A percentile compares a stretch with the other conserved stretches of the same genome.
Evolutionary conservation across 1,140 invertebrate species (phyloP).

Genomic region (Drosophila bifasciata): DNA sequence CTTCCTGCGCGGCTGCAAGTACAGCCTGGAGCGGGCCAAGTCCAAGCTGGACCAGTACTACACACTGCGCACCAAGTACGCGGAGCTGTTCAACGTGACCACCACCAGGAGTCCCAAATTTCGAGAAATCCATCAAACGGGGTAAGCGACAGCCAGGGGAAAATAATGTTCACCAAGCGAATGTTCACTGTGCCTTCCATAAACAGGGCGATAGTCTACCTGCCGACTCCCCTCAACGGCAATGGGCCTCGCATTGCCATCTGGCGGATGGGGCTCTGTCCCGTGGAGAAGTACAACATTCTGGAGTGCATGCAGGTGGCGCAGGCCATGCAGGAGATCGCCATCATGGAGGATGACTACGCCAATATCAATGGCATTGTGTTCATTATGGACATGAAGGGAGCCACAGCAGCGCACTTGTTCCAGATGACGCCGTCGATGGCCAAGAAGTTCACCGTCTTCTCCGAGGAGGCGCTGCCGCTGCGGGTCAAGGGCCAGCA

Average conservation of each 20-base stretch:
- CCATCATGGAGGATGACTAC: conserved; percentile 84
- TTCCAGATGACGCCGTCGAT: conserved; percentile 84
- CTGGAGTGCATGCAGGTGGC: conserved; percentile 59
- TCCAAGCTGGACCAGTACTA: conserved; percentile 88
- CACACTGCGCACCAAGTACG: conserved; percentile 86
- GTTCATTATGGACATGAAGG: conserved; percentile 84
- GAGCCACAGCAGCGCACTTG: conserved; percentile 83
- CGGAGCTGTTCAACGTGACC: conserved; percentile 85
- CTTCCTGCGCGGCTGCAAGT: conserved; percentile 88
- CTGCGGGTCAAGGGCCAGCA: conserved; percentile 85
- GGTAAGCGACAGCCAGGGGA: conserved; percentile 74
- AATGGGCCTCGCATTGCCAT: conserved; percentile 63
- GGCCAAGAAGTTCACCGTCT: conserved; percentile 85
- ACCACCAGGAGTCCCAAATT: conserved; percentile 66
- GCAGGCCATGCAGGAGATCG: conserved; percentile 59
- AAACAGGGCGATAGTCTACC: conserved; percentile 50
- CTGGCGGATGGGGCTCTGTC: conserved; percentile 46
- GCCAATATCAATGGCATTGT: conserved; percentile 84
- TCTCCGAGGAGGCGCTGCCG: conserved; percentile 85
- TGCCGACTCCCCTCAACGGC: conserved; percentile 77
- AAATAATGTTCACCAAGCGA: conserved; percentile 2
- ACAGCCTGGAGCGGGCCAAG: conserved; percentile 87
- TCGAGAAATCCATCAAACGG: conserved; percentile 84
- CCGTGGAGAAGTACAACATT: conserved; percentile 63
- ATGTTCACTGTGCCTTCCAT: not conserved